phyloP scores from a whole-genome alignment of 2,797 vertebrate species.

The Botia kubotai region DNA sequence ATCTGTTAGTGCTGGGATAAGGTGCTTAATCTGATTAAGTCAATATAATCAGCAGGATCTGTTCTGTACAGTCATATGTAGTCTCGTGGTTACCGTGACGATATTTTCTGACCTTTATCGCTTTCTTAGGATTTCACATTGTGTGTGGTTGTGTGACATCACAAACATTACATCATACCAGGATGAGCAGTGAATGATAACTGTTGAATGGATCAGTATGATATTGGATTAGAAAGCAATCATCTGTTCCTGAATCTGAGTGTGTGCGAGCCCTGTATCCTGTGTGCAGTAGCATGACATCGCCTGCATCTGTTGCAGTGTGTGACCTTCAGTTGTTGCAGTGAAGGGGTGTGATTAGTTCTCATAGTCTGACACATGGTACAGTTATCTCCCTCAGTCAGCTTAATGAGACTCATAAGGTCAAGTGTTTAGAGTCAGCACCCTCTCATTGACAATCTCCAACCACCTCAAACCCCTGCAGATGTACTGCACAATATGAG shows the following conservation, averaged over 20 bases:
- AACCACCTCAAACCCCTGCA: slow-evolving; percentile 28
- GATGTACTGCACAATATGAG: slow-evolving; percentile 17
- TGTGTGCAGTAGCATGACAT: slow-evolving; percentile 5
- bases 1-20: neutral
- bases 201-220: too few species aligned
- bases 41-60: neutral
- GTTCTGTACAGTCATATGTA: neutral
- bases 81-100: neutral
- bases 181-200: neutral
- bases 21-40: neutral
- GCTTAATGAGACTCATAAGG: slow-evolving; percentile 50
- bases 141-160: neutral
- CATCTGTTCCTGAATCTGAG: neutral
- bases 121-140: neutral
- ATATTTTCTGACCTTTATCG: neutral
- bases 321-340: slow-evolving; percentile 31
- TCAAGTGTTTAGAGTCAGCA: slow-evolving; percentile 59
- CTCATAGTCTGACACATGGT: neutral
- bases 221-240: neutral
- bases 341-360: slow-evolving; percentile 14
- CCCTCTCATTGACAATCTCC: slow-evolving; percentile 54
- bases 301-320: neutral
- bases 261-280: neutral
- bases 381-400: slow-evolving; percentile 20
- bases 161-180: neutral